Base-by-base conservation (phyloP, 2,113 vertebrate genomes). In the Lasiurus cinereus region DNA sequence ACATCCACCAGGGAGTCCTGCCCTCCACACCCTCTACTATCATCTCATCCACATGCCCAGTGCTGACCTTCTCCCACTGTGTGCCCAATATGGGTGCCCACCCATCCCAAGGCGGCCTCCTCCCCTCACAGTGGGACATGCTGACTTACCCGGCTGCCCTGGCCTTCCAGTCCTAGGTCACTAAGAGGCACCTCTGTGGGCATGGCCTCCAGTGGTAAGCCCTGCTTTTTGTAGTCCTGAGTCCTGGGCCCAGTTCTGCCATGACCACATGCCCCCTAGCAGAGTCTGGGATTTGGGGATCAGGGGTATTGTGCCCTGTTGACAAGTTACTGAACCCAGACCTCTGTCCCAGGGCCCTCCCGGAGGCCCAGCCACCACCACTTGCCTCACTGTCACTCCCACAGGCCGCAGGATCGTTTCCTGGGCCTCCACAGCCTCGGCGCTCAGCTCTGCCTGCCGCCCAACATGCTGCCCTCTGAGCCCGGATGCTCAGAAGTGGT, bases 281-380 rank as follows among this genome's bases (percentile, higher is more conserved):
- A 10, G 29, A 70, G 86, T 73, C 77, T 88, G 50, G 19, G 36
- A 19, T 54, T 50, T 54, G 56, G 50, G 14, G 48, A 14, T 46
- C 62, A 33, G 66, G 74, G 43, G 27, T 8, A 2, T 36, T 2
- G 10, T n/a, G 48, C 59, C 48, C 62, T 89, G 8, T 0, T 19
- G 39, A 76, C 54, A 54, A 39, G 22, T 48, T 48, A 36, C 46
- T 8, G 6, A 52, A 29, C 48, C 36, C 31, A 48, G 54, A 29
- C 9, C 36, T 14, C 69, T 29, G 54, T 43, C 56, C 79, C n/a
- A 27, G 29, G 52, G 16, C 84, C 39, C 22, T 43, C 54, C 62
- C 0, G 0, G 54, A 83, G 62, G 54, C 43, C 13, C 6, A 3
- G 1, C 19, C 31, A 15, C 9, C 29, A 33, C 39, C 2, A 1